Conservation (phyloP, 2,888 invertebrate species). For the Cacoxenus indagator region DNA sequence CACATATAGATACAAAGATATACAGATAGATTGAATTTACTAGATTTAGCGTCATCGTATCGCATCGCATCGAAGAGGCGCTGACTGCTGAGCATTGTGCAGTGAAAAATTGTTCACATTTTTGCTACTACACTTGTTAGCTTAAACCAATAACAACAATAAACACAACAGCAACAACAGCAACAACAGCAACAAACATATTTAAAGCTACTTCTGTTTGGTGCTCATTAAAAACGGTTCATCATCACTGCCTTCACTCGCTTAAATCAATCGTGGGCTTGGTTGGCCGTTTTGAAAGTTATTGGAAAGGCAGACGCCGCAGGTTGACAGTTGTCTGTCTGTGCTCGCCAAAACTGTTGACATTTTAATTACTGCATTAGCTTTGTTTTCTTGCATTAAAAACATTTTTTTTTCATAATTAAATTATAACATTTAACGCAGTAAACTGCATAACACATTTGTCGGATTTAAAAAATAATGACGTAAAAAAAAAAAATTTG, state of each 20-base stretch:
- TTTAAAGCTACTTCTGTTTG: neutral
- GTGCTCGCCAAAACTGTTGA: neutral
- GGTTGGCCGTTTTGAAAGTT: neutral
- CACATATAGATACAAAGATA: neutral
- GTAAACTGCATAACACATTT: too few species aligned
- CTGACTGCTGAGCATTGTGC: conserved; percentile 56
- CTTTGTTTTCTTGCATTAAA: too few species aligned
- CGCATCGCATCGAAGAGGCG: conserved; percentile 41
- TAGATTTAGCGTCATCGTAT: conserved; percentile 6
- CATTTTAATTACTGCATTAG: neutral
- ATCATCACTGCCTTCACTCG: neutral
- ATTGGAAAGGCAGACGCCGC: neutral
- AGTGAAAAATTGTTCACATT: conserved; percentile 58
- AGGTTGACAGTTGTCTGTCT: neutral
- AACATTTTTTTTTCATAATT: too few species aligned
- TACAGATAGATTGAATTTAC: conserved; percentile 27
- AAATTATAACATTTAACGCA: too few species aligned
- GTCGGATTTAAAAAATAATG: too few species aligned
- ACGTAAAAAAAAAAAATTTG: too few species aligned
- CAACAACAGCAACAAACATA: neutral
- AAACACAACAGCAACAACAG: neutral
- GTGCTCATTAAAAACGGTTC: neutral
- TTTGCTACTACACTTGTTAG: conserved; percentile 60
- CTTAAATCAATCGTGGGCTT: neutral
- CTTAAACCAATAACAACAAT: neutral